phyloP scores from a whole-genome alignment of 2,113 vertebrate species.

The Nestor notabilis region DNA sequence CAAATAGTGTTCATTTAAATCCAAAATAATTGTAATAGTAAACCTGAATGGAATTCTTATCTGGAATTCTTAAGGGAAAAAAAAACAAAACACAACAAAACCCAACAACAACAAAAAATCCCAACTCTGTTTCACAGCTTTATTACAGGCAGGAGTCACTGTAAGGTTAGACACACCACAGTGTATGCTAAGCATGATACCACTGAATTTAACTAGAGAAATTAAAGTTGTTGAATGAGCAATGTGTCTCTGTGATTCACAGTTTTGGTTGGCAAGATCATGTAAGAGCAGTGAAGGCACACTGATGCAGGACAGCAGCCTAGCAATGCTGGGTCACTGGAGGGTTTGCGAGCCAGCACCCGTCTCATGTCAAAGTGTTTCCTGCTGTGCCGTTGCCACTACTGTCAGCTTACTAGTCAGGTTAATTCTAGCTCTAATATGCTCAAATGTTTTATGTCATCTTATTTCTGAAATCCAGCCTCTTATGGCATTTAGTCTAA shows the following conservation, averaged over 20 bases:
- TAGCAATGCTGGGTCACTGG: not conserved
- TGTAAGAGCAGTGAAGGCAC: not conserved
- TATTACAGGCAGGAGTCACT: not conserved
- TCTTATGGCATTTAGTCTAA: not conserved
- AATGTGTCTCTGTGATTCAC: not conserved
- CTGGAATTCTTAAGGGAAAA: not conserved
- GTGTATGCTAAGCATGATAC: not conserved
- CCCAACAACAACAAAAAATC: not conserved
- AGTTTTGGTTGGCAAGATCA: not conserved
- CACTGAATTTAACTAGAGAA: not conserved
- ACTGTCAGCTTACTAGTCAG: not conserved
- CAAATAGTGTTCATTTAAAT: not conserved
- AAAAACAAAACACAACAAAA: rapidly evolving
- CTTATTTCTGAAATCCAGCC: not conserved
- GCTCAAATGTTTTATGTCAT: not conserved
- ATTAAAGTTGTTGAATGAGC: not conserved
- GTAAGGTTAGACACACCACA: not conserved
- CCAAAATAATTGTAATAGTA: not conserved
- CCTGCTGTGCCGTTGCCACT: not conserved
- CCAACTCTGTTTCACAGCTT: not conserved
- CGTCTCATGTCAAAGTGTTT: not conserved
- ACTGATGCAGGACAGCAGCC: not conserved
- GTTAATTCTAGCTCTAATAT: not conserved
- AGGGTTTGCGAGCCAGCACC: not conserved
- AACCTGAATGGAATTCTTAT: not conserved